These are phyloP conservation scores for Cotesia congregata DNA, from an alignment of 2,888 invertebrate genomes.

Conservation along the genomic window DNA sequence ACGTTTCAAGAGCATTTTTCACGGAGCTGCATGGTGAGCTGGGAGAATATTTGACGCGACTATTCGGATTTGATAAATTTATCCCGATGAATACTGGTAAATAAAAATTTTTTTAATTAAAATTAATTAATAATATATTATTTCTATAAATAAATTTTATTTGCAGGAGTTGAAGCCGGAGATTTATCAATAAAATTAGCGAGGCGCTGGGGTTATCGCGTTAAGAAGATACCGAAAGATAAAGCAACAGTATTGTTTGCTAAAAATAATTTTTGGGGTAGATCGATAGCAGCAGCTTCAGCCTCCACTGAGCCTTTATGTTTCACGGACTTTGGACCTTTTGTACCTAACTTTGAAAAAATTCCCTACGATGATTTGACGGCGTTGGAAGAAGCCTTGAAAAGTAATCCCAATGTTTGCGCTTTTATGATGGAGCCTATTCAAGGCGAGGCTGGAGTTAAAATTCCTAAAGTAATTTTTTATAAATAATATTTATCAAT, in stretches of 20 bases:
- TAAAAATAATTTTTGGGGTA: conserved; percentile 86
- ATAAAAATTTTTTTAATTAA: conserved; percentile 7
- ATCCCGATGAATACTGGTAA: conserved; percentile 86
- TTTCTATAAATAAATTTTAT: conserved; percentile 13
- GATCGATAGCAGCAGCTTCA: conserved; percentile 85
- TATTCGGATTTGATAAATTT: conserved; percentile 84
- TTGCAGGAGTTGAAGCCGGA: conserved; percentile 82
- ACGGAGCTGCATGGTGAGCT: conserved; percentile 81
- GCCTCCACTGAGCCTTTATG: conserved; percentile 82
- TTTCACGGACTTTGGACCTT: conserved; percentile 83
- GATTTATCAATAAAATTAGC: conserved; percentile 86
- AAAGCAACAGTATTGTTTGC: conserved; percentile 82
- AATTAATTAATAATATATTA: conserved; percentile 14
- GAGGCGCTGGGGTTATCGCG: conserved; percentile 85
- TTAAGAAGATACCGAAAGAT: conserved; percentile 80
- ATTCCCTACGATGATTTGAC: conserved; percentile 82
- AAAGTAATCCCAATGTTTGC: conserved; percentile 77
- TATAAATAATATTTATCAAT: too few species aligned
- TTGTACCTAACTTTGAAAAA: conserved; percentile 82
- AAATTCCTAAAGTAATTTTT: conserved; percentile 74
- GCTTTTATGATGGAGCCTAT: conserved; percentile 92
- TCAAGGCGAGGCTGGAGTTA: conserved; percentile 89
- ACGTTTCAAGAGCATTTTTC: conserved; percentile 85
- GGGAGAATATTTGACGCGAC: conserved; percentile 78
- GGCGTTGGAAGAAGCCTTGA: conserved; percentile 75